These are phyloP conservation scores for Platorchestia sp. DNA, from an alignment of 1,140 invertebrate genomes.

Conservation along the genomic window DNA sequence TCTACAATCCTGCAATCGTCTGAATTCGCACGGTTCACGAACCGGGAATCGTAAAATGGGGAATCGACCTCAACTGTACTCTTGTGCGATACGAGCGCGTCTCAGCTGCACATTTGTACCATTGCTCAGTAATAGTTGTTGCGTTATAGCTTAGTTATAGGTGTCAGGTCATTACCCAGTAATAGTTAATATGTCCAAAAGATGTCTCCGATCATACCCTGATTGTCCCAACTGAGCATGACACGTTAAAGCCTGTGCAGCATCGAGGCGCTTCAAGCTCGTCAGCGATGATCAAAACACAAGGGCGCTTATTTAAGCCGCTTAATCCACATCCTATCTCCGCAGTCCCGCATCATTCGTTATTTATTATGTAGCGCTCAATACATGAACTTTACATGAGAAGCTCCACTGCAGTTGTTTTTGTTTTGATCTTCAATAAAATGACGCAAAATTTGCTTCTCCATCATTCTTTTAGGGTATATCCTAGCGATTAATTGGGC, in stretches of 20 bases:
- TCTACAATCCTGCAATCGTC: no score
- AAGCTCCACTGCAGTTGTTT: not conserved
- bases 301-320: not conserved
- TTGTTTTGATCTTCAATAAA: not conserved
- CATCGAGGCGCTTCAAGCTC: not conserved
- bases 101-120: no score
- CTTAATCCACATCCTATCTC: no score
- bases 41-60: no score
- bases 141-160: no score
- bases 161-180: not conserved
- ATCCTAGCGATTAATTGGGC: not conserved
- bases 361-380: not conserved
- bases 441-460: not conserved
- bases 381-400: not conserved
- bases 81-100: no score
- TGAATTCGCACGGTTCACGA: no score
- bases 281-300: not conserved
- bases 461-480: not conserved
- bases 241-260: not conserved
- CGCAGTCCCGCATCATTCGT: not conserved
- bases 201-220: not conserved
- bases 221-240: not conserved
- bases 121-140: not conserved
- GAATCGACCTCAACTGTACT: no score
- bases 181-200: not conserved